A percentile compares a stretch with the other conserved stretches of the same genome.
phyloP scores from a whole-genome alignment of 2,113 vertebrate genomes.

The Campylorhamphus procurvoides region DNA sequence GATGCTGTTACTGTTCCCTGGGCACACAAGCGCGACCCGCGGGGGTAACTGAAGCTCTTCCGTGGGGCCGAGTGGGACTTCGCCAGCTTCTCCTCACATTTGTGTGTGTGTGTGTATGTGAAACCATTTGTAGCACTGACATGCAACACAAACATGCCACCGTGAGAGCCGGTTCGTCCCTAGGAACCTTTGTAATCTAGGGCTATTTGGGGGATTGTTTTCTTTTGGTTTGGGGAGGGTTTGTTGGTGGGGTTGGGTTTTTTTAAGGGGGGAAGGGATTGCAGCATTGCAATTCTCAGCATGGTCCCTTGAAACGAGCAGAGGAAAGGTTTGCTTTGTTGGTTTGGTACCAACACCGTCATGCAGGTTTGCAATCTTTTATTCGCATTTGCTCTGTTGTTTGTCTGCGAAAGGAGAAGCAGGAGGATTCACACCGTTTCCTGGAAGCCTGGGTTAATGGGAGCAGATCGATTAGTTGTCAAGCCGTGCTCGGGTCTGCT shows the following conservation, averaged over 20 bases:
- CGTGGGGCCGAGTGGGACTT: neutral
- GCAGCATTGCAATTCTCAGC: neutral
- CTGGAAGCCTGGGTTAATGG: conserved; percentile 10
- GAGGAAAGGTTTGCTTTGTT: neutral
- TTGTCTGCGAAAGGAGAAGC: neutral
- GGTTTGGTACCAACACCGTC: neutral
- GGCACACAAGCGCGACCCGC: accelerated
- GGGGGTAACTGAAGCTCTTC: no score
- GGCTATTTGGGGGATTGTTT: neutral
- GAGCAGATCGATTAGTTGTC: neutral
- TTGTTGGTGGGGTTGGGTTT: neutral
- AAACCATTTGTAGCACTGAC: neutral
- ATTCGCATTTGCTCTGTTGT: neutral
- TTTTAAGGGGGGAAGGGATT: neutral
- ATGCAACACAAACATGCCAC: neutral
- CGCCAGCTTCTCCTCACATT: neutral
- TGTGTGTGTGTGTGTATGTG: neutral
- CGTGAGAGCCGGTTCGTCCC: neutral
- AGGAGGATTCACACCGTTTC: neutral
- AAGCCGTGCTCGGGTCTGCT: neutral
- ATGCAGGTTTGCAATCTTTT: neutral
- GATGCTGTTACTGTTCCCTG: neutral
- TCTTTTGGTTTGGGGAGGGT: accelerated
- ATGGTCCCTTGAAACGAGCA: neutral
- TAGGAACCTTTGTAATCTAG: neutral